phyloP scores from a whole-genome alignment of 2,888 invertebrate species.

The Amorpha juglandis region DNA sequence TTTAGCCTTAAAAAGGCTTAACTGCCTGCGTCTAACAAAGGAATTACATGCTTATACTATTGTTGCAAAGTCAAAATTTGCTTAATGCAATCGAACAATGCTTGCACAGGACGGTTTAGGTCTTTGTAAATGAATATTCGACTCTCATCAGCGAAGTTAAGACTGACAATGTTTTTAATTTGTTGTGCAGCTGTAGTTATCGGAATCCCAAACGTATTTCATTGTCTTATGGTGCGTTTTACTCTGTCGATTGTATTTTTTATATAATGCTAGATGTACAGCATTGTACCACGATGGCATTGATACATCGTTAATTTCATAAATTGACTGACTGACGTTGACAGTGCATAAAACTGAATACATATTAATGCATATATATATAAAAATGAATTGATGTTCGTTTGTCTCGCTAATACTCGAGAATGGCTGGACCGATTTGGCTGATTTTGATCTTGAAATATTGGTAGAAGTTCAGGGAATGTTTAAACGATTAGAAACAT shows the following conservation, averaged over 20 bases:
- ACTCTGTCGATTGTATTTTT: neutral
- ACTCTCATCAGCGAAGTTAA: conserved; percentile 53
- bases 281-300: neutral
- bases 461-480: no score
- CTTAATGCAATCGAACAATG: conserved; percentile 43
- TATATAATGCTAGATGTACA: conserved; percentile 30
- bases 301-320: conserved; percentile 21
- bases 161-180: conserved; percentile 49
- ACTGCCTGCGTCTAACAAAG: conserved; percentile 43
- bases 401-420: no score
- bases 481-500: no score
- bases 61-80: conserved; percentile 52
- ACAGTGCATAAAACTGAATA: conserved; percentile 6
- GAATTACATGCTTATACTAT: conserved; percentile 52
- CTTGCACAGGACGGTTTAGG: conserved; percentile 47
- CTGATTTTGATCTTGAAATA: no score
- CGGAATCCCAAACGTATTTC: neutral
- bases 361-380: neutral
- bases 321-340: conserved; percentile 24
- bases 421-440: no score
- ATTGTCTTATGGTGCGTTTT: neutral
- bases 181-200: conserved; percentile 1
- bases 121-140: conserved; percentile 56
- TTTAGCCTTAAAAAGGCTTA: conserved; percentile 60
- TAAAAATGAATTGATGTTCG: no score